Evolutionary conservation across 2,113 vertebrate species (phyloP).

Genomic region (Lamprologus ornatipinnis): DNA sequence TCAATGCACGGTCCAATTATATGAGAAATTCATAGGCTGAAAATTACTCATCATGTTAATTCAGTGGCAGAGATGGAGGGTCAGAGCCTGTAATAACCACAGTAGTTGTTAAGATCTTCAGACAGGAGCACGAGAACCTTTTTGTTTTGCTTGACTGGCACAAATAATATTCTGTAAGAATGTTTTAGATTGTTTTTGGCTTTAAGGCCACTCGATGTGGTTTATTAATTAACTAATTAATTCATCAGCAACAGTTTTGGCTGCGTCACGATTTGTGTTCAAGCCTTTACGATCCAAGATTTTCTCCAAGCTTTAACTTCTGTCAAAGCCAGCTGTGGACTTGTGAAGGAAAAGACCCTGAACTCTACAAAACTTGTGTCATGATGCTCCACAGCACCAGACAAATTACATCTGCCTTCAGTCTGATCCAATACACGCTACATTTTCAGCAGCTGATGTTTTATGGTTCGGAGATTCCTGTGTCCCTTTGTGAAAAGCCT

Average conservation of each 20-base stretch:
- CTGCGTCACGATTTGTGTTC: not conserved
- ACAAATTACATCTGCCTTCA: slow-evolving; percentile 27
- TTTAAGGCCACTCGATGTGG: not conserved
- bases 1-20: not conserved
- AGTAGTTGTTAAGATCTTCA: not conserved
- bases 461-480: not conserved
- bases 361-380: not conserved
- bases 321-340: not conserved
- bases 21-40: not conserved
- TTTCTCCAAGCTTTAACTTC: not conserved
- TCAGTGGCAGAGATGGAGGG: not conserved
- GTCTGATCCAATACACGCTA: not conserved
- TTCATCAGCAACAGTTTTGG: not conserved
- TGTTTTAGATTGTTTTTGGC: not conserved
- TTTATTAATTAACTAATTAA: not conserved
- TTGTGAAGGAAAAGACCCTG: not conserved
- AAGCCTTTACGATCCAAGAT: not conserved
- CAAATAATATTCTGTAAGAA: not conserved
- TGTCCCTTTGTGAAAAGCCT: not conserved
- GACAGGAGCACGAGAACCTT: not conserved
- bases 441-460: not conserved
- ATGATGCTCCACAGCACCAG: slow-evolving; percentile 1
- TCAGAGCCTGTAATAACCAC: not conserved
- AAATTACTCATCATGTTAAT: accelerated
- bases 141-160: not conserved